Conservation (phyloP, 1,140 invertebrate genomes). For the Potamilus streckersoni region DNA sequence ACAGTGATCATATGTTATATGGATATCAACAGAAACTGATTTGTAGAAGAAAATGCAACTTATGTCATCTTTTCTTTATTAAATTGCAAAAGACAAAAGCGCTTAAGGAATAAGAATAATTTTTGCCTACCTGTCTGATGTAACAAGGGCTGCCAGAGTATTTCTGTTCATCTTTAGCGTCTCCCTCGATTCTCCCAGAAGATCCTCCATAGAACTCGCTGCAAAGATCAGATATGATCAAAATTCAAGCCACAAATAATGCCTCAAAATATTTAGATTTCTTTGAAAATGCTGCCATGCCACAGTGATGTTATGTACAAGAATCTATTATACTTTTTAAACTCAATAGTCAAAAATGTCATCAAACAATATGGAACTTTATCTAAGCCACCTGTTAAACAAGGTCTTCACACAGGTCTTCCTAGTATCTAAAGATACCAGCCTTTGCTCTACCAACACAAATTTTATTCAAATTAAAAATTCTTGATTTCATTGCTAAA, state of each 20-base stretch:
- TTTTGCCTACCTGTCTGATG: constrained; percentile 15
- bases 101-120: background rate
- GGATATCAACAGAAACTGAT: no score
- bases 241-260: constrained; percentile 1
- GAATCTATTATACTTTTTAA: background rate
- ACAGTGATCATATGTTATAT: no score
- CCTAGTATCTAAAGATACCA: no score
- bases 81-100: background rate
- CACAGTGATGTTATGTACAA: background rate
- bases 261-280: background rate
- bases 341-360: background rate
- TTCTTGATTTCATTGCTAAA: no score
- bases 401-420: background rate
- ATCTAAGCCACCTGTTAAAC: background rate
- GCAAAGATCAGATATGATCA: constrained; percentile 10
- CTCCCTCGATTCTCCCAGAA: constrained; percentile 26
- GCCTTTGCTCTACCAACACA: no score
- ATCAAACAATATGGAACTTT: background rate
- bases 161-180: constrained; percentile 42
- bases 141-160: constrained; percentile 47
- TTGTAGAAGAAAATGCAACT: no score
- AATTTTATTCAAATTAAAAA: no score
- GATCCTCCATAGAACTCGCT: constrained; percentile 48
- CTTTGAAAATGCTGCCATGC: no score
- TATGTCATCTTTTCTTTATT: no score